Evolutionary conservation across 1,140 invertebrate genomes (phyloP).

Genomic region (Zaprionus vittiger): DNA sequence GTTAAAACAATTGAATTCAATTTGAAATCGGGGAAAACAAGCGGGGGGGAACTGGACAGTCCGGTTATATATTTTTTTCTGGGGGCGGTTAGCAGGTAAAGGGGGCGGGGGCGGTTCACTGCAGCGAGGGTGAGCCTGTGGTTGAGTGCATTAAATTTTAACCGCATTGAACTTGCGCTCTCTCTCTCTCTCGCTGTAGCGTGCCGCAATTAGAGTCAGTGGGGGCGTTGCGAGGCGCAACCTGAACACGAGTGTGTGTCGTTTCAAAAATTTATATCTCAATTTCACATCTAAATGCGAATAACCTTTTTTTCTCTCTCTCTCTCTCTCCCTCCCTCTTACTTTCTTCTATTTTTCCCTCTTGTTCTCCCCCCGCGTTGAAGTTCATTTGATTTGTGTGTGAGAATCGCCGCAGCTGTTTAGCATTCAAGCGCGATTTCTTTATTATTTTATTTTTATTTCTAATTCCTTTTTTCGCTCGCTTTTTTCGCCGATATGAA

Average conservation of each 20-base stretch:
- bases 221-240: background rate
- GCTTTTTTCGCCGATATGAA: constrained; percentile 25
- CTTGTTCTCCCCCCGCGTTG: background rate
- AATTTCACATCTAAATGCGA: constrained; percentile 83
- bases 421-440: constrained; percentile 67
- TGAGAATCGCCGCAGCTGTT: constrained; percentile 76
- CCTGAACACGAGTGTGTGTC: constrained; percentile 41
- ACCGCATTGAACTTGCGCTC: constrained; percentile 41
- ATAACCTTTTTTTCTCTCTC: constrained; percentile 70
- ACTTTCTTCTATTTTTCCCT: constrained; percentile 19
- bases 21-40: constrained; percentile 17
- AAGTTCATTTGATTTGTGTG: constrained; percentile 79
- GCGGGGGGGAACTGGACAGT: background rate
- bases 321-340: constrained; percentile 5
- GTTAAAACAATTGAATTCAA: constrained; percentile 61
- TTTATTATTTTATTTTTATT: constrained; percentile 45
- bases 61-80: background rate
- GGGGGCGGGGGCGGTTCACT: background rate
- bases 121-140: background rate
- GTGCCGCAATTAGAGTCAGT: constrained; percentile 30
- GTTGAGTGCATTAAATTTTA: constrained; percentile 30
- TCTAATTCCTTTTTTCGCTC: constrained; percentile 43
- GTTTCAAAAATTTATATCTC: constrained; percentile 83
- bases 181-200: constrained; percentile 8
- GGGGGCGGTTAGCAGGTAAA: background rate